These are phyloP conservation scores for Addax nasomaculatus DNA, from an alignment of 2,113 vertebrate genomes.

Conservation along the genomic window DNA sequence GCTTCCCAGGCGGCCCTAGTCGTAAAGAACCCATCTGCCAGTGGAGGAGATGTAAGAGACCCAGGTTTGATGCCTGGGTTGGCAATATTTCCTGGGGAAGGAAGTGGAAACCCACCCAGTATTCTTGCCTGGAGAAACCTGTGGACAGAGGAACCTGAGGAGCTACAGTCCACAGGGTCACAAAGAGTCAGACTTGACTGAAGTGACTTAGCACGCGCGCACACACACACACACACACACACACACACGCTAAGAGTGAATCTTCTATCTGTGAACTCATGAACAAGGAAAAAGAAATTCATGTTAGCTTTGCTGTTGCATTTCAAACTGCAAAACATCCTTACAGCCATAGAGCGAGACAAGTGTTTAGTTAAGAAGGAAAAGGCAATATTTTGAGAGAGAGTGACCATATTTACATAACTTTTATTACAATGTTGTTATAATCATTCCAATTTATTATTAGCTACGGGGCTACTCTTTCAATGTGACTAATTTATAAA, in stretches of 20 bases:
- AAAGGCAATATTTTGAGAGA: neutral
- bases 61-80: rapidly evolving
- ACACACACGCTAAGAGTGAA: neutral
- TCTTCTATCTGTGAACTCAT: neutral
- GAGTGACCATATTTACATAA: neutral
- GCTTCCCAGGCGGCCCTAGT: neutral
- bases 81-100: neutral
- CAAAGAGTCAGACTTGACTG: neutral
- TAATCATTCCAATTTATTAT: neutral
- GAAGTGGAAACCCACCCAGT: neutral
- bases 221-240: neutral
- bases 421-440: neutral
- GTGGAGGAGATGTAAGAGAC: neutral
- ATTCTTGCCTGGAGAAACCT: neutral
- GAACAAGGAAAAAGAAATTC: neutral
- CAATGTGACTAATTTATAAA: neutral
- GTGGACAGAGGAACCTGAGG: neutral
- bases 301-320: neutral
- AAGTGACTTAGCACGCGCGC: rapidly evolving
- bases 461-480: neutral
- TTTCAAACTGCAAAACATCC: neutral
- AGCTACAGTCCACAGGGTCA: neutral
- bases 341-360: neutral
- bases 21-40: neutral
- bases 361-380: neutral